phyloP scores from a whole-genome alignment of 2,797 vertebrate species.

The Octomys mimax region DNA sequence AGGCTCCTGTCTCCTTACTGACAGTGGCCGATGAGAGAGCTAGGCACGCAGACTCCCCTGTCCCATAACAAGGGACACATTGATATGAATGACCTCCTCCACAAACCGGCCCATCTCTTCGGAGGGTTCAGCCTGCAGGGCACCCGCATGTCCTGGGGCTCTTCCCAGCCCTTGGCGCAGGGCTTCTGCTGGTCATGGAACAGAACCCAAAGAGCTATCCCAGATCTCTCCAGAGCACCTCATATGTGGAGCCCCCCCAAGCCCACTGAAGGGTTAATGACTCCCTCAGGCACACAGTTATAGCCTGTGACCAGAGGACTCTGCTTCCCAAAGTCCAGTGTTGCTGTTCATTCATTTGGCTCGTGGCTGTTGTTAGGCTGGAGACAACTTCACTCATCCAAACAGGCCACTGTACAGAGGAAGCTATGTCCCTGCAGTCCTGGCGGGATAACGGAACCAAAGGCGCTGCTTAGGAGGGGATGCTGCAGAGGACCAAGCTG shows the following conservation, averaged over 20 bases:
- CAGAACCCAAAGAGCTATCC: background rate
- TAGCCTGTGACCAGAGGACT: background rate
- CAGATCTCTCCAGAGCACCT: background rate
- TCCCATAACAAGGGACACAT: background rate
- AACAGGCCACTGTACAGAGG: background rate
- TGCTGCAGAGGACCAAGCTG: background rate
- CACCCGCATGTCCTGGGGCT: background rate
- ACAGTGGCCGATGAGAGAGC: background rate
- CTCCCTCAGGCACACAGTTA: rapidly evolving
- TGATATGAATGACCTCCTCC: rapidly evolving
- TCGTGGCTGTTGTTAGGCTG: background rate
- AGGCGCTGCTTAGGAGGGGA: background rate
- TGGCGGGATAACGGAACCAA: background rate
- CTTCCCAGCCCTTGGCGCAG: background rate
- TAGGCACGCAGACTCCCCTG: background rate
- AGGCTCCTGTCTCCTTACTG: background rate
- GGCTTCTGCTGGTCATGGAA: background rate
- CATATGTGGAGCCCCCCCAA: background rate
- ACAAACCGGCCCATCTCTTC: background rate
- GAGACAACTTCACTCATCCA: background rate
- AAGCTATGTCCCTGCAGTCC: background rate
- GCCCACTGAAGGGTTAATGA: background rate
- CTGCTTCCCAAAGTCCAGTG: background rate
- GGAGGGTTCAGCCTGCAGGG: background rate
- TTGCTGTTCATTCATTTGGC: background rate